Base-by-base conservation (phyloP, 2,797 vertebrate genomes). In the Rachycentron canadum region DNA sequence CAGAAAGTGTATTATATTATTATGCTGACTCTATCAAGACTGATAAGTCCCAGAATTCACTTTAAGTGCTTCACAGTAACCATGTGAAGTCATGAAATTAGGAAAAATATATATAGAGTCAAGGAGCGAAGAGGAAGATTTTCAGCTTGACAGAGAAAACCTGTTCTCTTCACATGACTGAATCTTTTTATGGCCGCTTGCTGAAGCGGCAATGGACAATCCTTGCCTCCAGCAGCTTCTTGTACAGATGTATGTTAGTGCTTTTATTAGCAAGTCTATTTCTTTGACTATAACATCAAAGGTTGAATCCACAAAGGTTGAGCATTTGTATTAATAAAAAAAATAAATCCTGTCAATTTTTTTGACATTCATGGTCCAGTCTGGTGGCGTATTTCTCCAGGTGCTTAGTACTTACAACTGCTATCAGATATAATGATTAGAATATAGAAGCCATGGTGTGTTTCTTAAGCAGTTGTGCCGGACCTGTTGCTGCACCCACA, bases 211-310 rank as follows among this genome's bases (percentile, higher is more conserved):
- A 81, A n/a, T 0, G 38, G 38, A 71, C 69, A 53, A 59, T 23
- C 23, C 45, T 38, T 41, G 71, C 87, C 83, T 83, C 38, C 36
- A 71, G 86, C 79, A 49, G 59, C 67, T n/a, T 69, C 61, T 50
- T 66, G 38, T 34, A 28, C 23, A 62, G 49, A 55, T 7, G 43
- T n/a, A 69, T 61, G 34, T 60, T 62, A 41, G 21, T 0, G 6
- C 38, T 77, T 56, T 70, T 74, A 66, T 34, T 36, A 40, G 6
- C 0, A 0, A 32, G 16, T 45, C 26, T 23, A 17, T 2, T 71
- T 78, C 12, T 30, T 32, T 60, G 3, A 62, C 26, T 28, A 32
- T 5, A 13, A 32, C 32, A 30, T 30, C 53, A 30, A 17, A 30
- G 0, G 17, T 7, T 53, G 30, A 57, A 50, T 34, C 17, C 9